Base-by-base conservation (phyloP, 2,797 vertebrate species). In the Onychomys torridus region DNA sequence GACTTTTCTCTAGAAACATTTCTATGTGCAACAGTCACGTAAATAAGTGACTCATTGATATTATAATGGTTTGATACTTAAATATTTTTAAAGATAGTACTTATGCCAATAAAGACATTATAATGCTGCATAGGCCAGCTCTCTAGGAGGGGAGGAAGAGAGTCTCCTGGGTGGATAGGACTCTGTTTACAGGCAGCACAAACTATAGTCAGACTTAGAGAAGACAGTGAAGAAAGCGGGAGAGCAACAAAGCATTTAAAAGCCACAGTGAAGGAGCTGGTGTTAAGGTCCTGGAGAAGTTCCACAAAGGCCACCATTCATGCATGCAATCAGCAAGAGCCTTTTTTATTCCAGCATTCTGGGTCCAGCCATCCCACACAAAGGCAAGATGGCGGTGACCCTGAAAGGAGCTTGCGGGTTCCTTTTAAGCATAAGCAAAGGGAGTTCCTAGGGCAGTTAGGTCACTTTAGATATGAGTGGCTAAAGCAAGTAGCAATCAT, bases 11-110 rank as follows among this genome's bases (percentile, higher is more conserved):
- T 59, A 55, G 9, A 91, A 84, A 84, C 43, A 88, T 91, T 89
- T 88, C 55, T 91, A 55, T 14, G 2, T 34, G 37, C 17, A 57
- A 73, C 79, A 34, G 55, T 86, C 75, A 86, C 49, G n/a, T 40
- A 57, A 85, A 78, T 37, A 73, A 84, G 61, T 67, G 46, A 89
- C 55, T 78, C 73, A 43, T 27, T 19, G 27, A 11, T 25, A 71
- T 63, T 90, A 86, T 85, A 65, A 90, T 90, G 34, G 16, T 37
- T 94, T 77, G 19, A 90, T 82, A 86, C 40, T 76, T 92, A 91
- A 91, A 81, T 92, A 55, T 14, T 71, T 86, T 87, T 46, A 37
- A 76, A 32, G 55, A 69, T 40, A 92, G 23, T 55, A 40, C 19
- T 86, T 77, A 92, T 52, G 25, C 8, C 73, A 91, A 87, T 71